Percentiles rank a stretch among this genome's conserved stretches.
Evolutionary conservation across 1,140 invertebrate species (phyloP).

Genomic region (Camponotus floridanus): DNA sequence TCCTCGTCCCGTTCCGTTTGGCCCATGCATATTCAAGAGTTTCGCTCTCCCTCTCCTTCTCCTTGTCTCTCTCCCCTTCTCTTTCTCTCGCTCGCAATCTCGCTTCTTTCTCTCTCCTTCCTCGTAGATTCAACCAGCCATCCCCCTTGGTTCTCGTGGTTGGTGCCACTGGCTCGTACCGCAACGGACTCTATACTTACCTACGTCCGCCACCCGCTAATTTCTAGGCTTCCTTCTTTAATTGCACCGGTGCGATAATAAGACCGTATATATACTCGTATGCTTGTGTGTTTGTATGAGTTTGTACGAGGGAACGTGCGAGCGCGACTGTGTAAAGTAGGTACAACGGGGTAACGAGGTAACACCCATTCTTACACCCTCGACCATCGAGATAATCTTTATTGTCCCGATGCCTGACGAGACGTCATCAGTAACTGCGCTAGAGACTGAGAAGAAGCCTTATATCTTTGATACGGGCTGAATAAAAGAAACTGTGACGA

Average conservation of each 20-base stretch:
- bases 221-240: constrained; percentile 85
- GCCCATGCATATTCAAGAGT: constrained; percentile 85
- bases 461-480: neutral
- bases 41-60: constrained; percentile 65
- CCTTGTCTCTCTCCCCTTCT: constrained; percentile 65
- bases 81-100: constrained; percentile 67
- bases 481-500: constrained; percentile 7
- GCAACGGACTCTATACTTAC: constrained; percentile 82
- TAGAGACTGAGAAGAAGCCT: neutral
- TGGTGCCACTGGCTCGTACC: constrained; percentile 68
- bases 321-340: constrained; percentile 13
- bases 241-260: constrained; percentile 84
- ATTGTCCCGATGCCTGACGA: constrained; percentile 63
- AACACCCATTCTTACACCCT: constrained; percentile 80
- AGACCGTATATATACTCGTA: constrained; percentile 69
- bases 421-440: constrained; percentile 43
- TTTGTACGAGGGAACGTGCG: neutral
- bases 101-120: constrained; percentile 68
- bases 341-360: constrained; percentile 75
- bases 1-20: constrained; percentile 81
- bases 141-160: constrained; percentile 71
- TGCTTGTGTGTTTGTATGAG: neutral
- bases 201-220: constrained; percentile 83
- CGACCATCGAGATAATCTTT: constrained; percentile 80
- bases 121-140: constrained; percentile 67